Evolutionary conservation across 2,797 vertebrate species (phyloP).

Genomic region (Melanotaenia nigrans): DNA sequence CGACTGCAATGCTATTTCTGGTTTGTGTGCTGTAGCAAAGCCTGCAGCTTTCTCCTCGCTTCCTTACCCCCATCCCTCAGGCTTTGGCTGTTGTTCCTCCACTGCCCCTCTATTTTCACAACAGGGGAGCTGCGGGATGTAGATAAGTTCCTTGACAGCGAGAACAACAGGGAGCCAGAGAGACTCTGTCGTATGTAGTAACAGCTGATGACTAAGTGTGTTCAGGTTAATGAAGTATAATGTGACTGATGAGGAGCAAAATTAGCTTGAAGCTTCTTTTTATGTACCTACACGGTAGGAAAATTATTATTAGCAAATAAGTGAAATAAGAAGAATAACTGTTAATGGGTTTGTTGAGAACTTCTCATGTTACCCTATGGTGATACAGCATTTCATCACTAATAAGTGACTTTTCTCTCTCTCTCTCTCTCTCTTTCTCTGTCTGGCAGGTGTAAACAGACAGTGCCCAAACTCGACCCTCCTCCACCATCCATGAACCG

Average conservation of each 20-base stretch:
- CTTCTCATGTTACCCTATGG: neutral
- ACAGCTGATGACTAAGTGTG: slow-evolving; percentile 42
- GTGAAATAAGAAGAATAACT: neutral
- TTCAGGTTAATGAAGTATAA: slow-evolving; percentile 64
- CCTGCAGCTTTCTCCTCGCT: slow-evolving; percentile 55
- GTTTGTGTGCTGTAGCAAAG: slow-evolving; percentile 39
- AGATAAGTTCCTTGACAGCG: slow-evolving; percentile 71
- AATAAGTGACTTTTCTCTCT: slow-evolving; percentile 3
- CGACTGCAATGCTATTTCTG: slow-evolving; percentile 71
- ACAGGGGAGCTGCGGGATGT: slow-evolving; percentile 59
- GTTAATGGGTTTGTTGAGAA: neutral
- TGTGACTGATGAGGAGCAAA: slow-evolving; percentile 46
- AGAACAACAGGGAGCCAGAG: slow-evolving; percentile 51
- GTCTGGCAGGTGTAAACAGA: slow-evolving; percentile 76
- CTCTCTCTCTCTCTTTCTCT: neutral
- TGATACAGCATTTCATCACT: neutral
- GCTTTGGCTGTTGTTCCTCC: slow-evolving; percentile 38
- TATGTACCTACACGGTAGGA: slow-evolving; percentile 4
- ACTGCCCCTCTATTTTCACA: slow-evolving; percentile 47
- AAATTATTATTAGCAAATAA: slow-evolving; percentile 13
- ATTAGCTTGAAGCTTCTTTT: slow-evolving; percentile 41
- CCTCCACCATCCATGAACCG: slow-evolving; percentile 83
- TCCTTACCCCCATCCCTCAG: slow-evolving; percentile 21
- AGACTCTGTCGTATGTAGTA: slow-evolving; percentile 42
- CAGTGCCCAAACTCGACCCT: slow-evolving; percentile 87